A percentile compares a stretch with the other conserved stretches of the same genome.
Conservation (phyloP, 2,797 vertebrate genomes). For the Presbytis comata region DNA sequence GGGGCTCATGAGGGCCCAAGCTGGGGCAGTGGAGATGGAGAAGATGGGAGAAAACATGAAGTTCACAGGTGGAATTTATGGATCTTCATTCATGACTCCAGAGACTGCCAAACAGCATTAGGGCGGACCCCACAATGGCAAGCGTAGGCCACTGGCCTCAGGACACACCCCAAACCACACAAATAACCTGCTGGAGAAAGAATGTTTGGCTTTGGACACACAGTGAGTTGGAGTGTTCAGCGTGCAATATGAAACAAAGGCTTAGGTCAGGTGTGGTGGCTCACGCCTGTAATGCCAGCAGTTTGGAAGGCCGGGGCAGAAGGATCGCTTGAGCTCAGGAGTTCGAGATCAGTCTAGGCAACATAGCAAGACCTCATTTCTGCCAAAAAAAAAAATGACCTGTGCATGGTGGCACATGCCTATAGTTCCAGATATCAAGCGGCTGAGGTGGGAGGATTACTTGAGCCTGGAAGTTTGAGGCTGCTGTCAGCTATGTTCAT, state of each 20-base stretch:
- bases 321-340: no score
- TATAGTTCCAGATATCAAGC: no score
- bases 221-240: background rate
- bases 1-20: background rate
- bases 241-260: background rate
- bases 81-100: background rate
- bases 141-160: background rate
- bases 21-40: background rate
- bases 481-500: no score
- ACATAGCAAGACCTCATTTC: no score
- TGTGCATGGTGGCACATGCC: no score
- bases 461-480: no score
- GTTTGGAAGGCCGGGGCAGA: no score
- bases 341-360: no score
- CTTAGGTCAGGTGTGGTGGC: background rate
- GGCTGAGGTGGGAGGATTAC: no score
- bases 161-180: background rate
- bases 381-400: no score
- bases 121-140: no score
- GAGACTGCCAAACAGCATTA: background rate
- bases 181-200: rapidly evolving
- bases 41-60: background rate
- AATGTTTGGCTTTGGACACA: background rate
- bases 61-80: background rate
- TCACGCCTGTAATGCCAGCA: no score